Evolutionary conservation across 2,113 vertebrate species (phyloP).

Genomic region (Ahaetulla prasina): DNA sequence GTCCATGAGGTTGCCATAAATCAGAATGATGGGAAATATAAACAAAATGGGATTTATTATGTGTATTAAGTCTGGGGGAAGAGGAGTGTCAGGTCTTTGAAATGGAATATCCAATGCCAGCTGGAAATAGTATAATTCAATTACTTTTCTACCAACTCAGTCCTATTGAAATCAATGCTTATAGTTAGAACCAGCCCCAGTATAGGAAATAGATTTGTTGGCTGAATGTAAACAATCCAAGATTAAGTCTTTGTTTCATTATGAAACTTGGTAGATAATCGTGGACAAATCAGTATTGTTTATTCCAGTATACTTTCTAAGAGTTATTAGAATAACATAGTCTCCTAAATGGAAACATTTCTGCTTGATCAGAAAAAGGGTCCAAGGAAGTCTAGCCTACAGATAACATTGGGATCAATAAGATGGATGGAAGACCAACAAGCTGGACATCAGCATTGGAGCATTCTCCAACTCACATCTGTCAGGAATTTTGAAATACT

Average conservation of each 20-base stretch:
- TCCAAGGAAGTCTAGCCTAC: background rate
- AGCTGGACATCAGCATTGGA: background rate
- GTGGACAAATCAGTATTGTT: background rate
- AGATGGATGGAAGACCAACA: background rate
- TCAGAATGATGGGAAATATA: conserved; percentile 54
- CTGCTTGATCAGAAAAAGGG: background rate
- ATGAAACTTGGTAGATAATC: background rate
- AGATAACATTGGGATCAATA: background rate
- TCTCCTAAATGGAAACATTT: background rate
- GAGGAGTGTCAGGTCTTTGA: conserved; percentile 29
- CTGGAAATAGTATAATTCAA: background rate
- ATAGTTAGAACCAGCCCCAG: background rate
- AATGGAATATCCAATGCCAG: background rate
- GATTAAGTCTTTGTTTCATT: background rate
- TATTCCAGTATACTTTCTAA: background rate
- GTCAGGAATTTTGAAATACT: background rate
- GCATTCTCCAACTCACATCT: background rate
- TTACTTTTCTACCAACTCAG: background rate
- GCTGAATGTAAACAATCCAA: background rate
- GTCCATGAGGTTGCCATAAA: conserved; percentile 56
- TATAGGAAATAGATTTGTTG: background rate
- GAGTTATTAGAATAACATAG: background rate
- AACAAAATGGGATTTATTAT: conserved; percentile 52
- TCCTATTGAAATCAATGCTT: background rate
- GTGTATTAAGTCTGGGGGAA: conserved; percentile 4